Conservation (phyloP, 2,888 invertebrate species). For the Cheilosia impressa region DNA sequence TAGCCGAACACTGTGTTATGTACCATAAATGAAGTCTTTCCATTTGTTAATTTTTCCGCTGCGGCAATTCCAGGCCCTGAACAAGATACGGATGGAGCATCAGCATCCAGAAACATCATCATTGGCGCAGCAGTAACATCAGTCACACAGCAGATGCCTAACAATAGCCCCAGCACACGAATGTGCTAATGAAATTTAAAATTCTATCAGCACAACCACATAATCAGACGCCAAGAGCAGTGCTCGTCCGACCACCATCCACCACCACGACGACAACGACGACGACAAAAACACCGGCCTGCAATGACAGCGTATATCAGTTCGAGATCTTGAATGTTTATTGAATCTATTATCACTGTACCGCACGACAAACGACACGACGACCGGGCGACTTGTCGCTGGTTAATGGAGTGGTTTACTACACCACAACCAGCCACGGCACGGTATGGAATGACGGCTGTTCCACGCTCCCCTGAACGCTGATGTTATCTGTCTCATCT, state of each 20-base stretch:
- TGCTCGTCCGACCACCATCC: slow-evolving; percentile 33
- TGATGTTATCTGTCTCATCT: slow-evolving; percentile 54
- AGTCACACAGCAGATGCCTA: slow-evolving; percentile 24
- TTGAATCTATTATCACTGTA: slow-evolving; percentile 61
- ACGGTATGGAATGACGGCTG: slow-evolving; percentile 20
- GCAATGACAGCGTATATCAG: slow-evolving; percentile 50
- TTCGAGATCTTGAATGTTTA: slow-evolving; percentile 60
- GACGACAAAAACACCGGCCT: slow-evolving; percentile 18
- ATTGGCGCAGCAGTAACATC: slow-evolving; percentile 24
- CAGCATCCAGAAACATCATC: slow-evolving; percentile 27
- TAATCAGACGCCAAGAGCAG: slow-evolving; percentile 44
- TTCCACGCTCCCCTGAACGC: slow-evolving; percentile 29
- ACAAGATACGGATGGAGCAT: slow-evolving; percentile 13
- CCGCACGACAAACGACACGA: slow-evolving; percentile 47
- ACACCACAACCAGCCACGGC: neutral
- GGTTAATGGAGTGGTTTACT: slow-evolving; percentile 51
- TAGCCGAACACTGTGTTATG: neutral
- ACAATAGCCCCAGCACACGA: slow-evolving; percentile 46
- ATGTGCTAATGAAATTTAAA: slow-evolving; percentile 67
- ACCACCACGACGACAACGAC: slow-evolving; percentile 15
- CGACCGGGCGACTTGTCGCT: slow-evolving; percentile 43
- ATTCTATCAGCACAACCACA: slow-evolving; percentile 57
- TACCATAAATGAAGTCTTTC: slow-evolving; percentile 6
- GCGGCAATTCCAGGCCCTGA: slow-evolving; percentile 1
- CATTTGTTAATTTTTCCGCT: neutral